These are phyloP conservation scores for Catalaphyllia jardinei DNA, from an alignment of 64 coral and sea anemone species.

Conservation along the genomic window DNA sequence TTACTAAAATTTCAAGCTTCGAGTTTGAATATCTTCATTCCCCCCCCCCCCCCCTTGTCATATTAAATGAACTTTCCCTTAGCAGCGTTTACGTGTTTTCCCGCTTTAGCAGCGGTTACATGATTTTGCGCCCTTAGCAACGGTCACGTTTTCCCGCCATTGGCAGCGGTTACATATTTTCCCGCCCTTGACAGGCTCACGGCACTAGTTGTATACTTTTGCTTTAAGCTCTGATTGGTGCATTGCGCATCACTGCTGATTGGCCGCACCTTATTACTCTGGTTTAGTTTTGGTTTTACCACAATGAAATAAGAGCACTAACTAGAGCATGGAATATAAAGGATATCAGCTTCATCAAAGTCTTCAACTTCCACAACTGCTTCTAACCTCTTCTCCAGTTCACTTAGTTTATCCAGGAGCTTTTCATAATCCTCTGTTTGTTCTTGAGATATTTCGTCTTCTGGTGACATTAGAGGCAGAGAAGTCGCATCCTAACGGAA, in stretches of 20 bases:
- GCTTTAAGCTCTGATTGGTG: background rate
- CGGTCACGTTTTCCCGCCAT: background rate
- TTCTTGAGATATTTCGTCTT: background rate
- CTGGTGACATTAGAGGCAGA: background rate
- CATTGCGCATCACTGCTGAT: background rate
- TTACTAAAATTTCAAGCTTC: no score
- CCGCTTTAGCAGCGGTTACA: no score
- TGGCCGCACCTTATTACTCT: no score
- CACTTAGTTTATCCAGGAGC: slow-evolving; percentile 7
- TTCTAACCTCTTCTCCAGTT: slow-evolving; percentile 54
- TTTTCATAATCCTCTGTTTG: background rate
- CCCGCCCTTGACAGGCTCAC: background rate
- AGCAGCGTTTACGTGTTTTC: no score
- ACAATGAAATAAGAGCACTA: background rate
- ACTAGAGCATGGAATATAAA: background rate
- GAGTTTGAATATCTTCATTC: no score
- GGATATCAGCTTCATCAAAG: slow-evolving; percentile 71
- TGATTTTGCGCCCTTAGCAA: no score
- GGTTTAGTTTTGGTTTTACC: no score
- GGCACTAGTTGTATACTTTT: background rate
- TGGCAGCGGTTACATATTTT: background rate
- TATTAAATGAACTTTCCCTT: no score
- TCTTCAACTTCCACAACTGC: slow-evolving; percentile 65
- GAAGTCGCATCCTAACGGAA: background rate
- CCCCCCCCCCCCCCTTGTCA: no score